Percentiles rank a stretch among this genome's conserved stretches.
Conservation (phyloP, 2,888 invertebrate species). For the Parnassius smintheus region DNA sequence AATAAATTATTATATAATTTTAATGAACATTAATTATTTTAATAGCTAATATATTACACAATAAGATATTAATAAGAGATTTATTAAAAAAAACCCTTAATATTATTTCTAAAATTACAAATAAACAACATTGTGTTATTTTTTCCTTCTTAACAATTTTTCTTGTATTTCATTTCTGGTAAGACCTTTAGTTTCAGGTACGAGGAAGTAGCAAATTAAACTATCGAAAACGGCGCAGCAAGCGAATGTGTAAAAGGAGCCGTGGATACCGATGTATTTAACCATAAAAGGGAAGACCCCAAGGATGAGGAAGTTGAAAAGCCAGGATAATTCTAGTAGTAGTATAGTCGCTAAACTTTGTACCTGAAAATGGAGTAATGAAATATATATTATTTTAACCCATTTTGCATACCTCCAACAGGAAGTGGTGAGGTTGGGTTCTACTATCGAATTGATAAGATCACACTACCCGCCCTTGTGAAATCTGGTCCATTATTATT, state of each 20-base stretch:
- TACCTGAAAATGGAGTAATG: constrained; percentile 44
- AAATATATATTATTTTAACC: no score
- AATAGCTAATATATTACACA: no score
- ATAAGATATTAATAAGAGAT: no score
- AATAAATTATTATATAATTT: no score
- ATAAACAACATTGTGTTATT: constrained; percentile 10
- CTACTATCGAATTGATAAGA: no score
- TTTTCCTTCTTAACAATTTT: constrained; percentile 33
- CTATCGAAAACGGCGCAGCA: constrained; percentile 46
- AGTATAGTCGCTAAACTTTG: constrained; percentile 66
- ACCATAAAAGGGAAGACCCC: constrained; percentile 62
- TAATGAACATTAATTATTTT: no score
- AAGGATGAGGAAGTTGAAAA: constrained; percentile 64
- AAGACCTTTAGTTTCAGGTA: constrained; percentile 76
- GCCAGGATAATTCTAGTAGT: constrained; percentile 66
- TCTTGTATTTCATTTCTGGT: constrained; percentile 63
- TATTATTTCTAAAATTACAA: no score
- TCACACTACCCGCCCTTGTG: no score
- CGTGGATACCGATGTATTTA: constrained; percentile 52
- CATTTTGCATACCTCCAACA: no score
- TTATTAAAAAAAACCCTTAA: no score
- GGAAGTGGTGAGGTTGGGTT: no score
- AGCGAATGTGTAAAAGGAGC: constrained; percentile 65
- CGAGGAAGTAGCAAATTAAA: constrained; percentile 47
- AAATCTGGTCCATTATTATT: no score